Evolutionary conservation across 1,140 invertebrate species (phyloP).

Genomic region (Penaeus chinensis): DNA sequence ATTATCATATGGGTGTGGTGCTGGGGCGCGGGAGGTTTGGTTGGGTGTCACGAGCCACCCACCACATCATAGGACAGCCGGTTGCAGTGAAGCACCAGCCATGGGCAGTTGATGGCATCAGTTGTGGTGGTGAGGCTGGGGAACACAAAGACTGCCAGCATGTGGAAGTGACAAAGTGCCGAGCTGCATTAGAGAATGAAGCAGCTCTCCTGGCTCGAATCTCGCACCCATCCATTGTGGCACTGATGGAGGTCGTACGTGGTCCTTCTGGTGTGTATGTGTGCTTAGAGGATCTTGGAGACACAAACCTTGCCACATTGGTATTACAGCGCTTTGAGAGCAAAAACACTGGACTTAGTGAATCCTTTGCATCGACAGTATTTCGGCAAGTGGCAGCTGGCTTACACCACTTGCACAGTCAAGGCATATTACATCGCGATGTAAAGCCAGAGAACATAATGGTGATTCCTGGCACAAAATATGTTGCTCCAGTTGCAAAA

Average conservation of each 20-base stretch:
- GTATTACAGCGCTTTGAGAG: constrained; percentile 17
- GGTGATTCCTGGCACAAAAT: background rate
- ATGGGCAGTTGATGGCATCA: constrained; percentile 20
- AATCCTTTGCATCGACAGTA: constrained; percentile 2
- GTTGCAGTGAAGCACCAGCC: constrained; percentile 41
- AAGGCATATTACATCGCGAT: constrained; percentile 35
- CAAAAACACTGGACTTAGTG: constrained; percentile 8
- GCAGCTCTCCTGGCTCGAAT: constrained; percentile 22
- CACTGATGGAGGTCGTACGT: constrained; percentile 22
- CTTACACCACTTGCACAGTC: constrained; percentile 29
- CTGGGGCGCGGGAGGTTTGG: constrained; percentile 34
- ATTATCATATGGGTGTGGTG: constrained; percentile 33
- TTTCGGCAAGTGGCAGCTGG: constrained; percentile 38
- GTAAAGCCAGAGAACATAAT: constrained; percentile 39
- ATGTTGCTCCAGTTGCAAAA: constrained; percentile 19
- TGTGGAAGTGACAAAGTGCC: constrained; percentile 24
- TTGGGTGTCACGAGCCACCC: constrained; percentile 30
- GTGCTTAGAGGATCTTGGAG: constrained; percentile 23
- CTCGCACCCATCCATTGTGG: constrained; percentile 28
- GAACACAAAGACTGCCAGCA: constrained; percentile 24
- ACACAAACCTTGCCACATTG: constrained; percentile 12
- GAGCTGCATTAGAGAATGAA: constrained; percentile 34
- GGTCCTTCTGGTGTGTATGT: constrained; percentile 24
- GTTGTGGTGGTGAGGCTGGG: constrained; percentile 19
- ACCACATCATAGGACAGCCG: constrained; percentile 2